phyloP scores from a whole-genome alignment of 2,113 vertebrate genomes.

The Sphaerodactylus townsendi region DNA sequence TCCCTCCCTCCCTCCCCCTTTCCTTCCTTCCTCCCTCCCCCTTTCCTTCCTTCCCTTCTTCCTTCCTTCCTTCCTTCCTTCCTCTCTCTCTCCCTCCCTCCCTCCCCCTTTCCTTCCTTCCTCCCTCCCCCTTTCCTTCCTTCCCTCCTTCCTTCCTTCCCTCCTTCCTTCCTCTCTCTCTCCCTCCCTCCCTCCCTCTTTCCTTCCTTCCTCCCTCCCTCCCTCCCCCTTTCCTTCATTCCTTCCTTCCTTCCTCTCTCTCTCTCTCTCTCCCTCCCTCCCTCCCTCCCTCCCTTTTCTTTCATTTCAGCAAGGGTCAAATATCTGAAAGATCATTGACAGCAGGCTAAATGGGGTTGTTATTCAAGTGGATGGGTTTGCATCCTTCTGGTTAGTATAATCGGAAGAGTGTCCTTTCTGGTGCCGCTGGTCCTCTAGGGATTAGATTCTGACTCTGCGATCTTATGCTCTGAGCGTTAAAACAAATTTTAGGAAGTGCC shows the following conservation, averaged over 20 bases:
- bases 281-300: not conserved
- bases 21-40: not conserved
- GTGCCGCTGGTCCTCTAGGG: conserved; percentile 38
- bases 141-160: too few relatives aligned
- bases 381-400: conserved; percentile 42
- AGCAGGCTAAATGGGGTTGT: conserved; percentile 24
- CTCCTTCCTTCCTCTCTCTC: too few relatives aligned
- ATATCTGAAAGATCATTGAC: not conserved
- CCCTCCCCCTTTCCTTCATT: too few relatives aligned
- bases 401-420: conserved; percentile 44
- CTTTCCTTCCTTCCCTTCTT: too few relatives aligned
- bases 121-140: too few relatives aligned
- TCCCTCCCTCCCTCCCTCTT: not conserved
- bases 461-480: conserved; percentile 68
- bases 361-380: not conserved
- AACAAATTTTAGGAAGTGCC: conserved; percentile 39
- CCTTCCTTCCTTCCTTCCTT: too few relatives aligned
- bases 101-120: too few relatives aligned
- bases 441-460: conserved; percentile 61
- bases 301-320: not conserved
- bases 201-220: not conserved
- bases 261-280: too few relatives aligned
- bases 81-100: too few relatives aligned
- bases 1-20: not conserved
- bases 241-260: too few relatives aligned